Conservation (phyloP, 2,888 invertebrate species). For the Ochropleura plecta region DNA sequence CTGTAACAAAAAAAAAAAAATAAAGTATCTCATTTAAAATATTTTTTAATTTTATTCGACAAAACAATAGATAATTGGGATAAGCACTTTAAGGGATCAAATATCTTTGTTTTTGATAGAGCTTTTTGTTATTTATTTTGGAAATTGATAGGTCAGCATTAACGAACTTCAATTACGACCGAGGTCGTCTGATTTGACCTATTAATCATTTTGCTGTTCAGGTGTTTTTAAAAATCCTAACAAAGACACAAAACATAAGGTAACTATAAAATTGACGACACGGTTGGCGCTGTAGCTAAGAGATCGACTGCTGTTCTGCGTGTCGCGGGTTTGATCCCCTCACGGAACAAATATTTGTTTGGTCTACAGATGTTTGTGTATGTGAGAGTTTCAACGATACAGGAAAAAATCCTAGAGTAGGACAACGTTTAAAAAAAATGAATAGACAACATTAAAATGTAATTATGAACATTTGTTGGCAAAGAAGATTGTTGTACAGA, state of each 20-base stretch:
- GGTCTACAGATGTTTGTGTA: too few species aligned
- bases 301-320: too few species aligned
- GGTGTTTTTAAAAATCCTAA: background rate
- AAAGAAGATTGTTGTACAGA: background rate
- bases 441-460: background rate
- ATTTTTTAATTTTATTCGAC: background rate
- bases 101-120: slow-evolving; percentile 26
- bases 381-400: too few species aligned
- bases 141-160: slow-evolving; percentile 23
- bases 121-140: background rate
- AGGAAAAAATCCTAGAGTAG: too few species aligned
- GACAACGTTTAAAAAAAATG: too few species aligned
- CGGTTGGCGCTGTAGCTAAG: too few species aligned
- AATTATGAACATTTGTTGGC: background rate
- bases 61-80: slow-evolving; percentile 9
- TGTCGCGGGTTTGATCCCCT: too few species aligned
- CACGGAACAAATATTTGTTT: too few species aligned
- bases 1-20: slow-evolving; percentile 76
- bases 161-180: slow-evolving; percentile 20
- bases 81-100: slow-evolving; percentile 32
- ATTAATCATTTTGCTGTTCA: slow-evolving; percentile 13
- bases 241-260: background rate
- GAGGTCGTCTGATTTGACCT: slow-evolving; percentile 1
- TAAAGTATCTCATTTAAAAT: slow-evolving; percentile 3
- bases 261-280: too few species aligned